A percentile compares a stretch with the other conserved stretches of the same genome.
Evolutionary conservation across 2,888 invertebrate genomes (phyloP).

Genomic region (Rhimphoctona megacephalus): DNA sequence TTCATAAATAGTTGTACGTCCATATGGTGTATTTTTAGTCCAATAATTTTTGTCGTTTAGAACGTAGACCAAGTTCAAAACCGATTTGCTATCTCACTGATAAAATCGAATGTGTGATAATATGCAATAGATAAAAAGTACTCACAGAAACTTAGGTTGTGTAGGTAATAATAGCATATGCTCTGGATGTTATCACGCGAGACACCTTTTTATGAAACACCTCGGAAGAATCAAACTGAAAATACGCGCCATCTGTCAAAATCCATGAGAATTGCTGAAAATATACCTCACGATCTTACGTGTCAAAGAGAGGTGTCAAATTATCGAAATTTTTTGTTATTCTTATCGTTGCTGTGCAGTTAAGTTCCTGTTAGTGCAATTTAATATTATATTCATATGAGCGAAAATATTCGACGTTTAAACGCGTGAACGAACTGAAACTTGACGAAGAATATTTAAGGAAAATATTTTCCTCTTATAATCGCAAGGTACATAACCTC

Average conservation of each 20-base stretch:
- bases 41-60: background rate
- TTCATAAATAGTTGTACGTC: background rate
- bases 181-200: background rate
- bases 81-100: background rate
- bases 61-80: background rate
- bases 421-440: background rate
- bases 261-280: background rate
- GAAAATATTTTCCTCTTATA: slow-evolving; percentile 5
- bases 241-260: slow-evolving; percentile 27
- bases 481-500: slow-evolving; percentile 55
- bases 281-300: slow-evolving; percentile 43
- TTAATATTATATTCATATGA: background rate
- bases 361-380: background rate
- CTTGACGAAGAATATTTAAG: slow-evolving; percentile 15
- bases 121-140: background rate
- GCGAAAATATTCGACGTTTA: background rate
- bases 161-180: slow-evolving; percentile 5
- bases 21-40: slow-evolving; percentile 17
- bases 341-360: background rate
- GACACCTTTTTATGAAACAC: background rate
- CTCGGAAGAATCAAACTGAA: background rate
- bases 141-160: background rate
- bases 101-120: background rate
- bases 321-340: slow-evolving; percentile 19
- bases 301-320: slow-evolving; percentile 52